Evolutionary conservation across 2,797 vertebrate genomes (phyloP), one percentile per base, ranked within the genome.

Genomic region (Scyliorhinus canicula): DNA sequence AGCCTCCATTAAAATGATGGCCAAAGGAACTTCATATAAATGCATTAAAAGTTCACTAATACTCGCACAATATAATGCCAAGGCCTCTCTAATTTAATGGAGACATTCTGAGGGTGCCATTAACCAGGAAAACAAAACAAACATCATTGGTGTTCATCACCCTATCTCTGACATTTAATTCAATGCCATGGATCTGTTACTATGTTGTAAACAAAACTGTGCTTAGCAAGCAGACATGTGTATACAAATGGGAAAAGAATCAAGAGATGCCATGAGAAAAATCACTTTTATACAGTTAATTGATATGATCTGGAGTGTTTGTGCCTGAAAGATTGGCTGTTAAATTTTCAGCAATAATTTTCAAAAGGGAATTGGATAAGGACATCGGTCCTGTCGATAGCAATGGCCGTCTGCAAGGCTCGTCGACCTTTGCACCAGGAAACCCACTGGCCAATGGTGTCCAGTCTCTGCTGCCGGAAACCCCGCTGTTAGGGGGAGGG

Each of bases 181-280:
- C 31, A n/a, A 31, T 60, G 86, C 86, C 55, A n/a, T 50, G 7
- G n/a, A 63, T 63, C 28, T 21, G 7, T 63, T 44, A 44, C 88
- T 63, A 19, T 40, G 21, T 44, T 35, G 55, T 57, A 21, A 35
- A 60, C 26, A 57, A 55, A 88, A 88, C 28, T 55, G 35, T 60
- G 86, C 57, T 90, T n/a, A 90, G 86, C 57, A 60, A 90, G 55
- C 55, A 60, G 40, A 90, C 31, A 90, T 82, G 21, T 82, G 77
- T 8, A 44, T 47, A 82, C 19, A 82, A 79, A 21, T 79, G n/a
- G n/a, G 14, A 44, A 77, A 40, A 79, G n/a, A 79, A 44, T 16
- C 12, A 79, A 16, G n/a, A n/a, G n/a, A 19, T 5, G 0, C 5
- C n/a, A 44, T 40, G 40, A 44, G 74, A 14, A 44, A 21, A 79